phyloP scores from a whole-genome alignment of 1,140 invertebrate genomes.

The Papilio dardanus region DNA sequence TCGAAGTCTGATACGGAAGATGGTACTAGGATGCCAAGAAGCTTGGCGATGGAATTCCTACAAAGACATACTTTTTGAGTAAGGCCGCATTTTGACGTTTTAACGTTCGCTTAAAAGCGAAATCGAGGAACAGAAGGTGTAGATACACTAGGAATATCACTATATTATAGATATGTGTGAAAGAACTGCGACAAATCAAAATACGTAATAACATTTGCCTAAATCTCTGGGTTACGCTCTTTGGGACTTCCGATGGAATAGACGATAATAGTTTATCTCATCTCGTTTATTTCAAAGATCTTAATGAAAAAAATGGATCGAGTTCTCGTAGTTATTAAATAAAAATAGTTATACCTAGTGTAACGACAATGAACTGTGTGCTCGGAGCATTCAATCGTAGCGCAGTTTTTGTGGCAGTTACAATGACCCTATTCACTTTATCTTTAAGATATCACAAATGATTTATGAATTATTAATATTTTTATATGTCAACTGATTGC shows the following conservation, averaged over 20 bases:
- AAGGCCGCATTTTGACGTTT: too few species aligned
- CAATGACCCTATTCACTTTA: slow-evolving; percentile 23
- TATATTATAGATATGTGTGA: too few species aligned
- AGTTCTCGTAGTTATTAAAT: not conserved
- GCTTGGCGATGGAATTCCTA: slow-evolving; percentile 79
- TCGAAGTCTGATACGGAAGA: slow-evolving; percentile 89
- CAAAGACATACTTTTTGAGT: slow-evolving; percentile 34
- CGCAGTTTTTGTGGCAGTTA: slow-evolving; percentile 5
- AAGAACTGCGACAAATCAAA: too few species aligned
- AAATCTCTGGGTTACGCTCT: too few species aligned
- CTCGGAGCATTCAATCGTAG: not conserved
- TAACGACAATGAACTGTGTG: slow-evolving; percentile 34
- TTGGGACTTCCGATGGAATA: too few species aligned
- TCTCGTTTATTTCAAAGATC: not conserved
- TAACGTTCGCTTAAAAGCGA: too few species aligned
- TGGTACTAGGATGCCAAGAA: slow-evolving; percentile 85
- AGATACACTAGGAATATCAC: too few species aligned
- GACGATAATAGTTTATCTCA: not conserved
- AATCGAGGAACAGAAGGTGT: too few species aligned
- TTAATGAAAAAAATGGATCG: not conserved
- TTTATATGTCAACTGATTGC: not conserved
- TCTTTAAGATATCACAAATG: slow-evolving; percentile 2
- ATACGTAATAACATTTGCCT: too few species aligned
- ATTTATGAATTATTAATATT: not conserved
- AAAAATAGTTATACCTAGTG: not conserved